Evolutionary conservation across 2,888 invertebrate genomes (phyloP).

Genomic region (Macropis europaea): DNA sequence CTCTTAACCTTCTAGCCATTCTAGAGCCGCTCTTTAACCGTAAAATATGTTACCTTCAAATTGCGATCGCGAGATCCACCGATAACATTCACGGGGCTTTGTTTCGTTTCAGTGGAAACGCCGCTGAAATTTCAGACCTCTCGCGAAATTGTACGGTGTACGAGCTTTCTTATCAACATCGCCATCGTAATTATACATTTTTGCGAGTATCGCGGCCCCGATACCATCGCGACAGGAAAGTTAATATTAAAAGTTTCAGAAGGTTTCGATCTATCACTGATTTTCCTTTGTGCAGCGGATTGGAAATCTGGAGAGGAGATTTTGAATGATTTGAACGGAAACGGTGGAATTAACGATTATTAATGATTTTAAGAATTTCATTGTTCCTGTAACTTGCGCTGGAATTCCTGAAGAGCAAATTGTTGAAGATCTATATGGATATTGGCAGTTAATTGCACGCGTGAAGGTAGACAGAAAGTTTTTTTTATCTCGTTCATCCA

Average conservation of each 20-base stretch:
- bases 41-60: constrained; percentile 5
- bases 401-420: too few species aligned
- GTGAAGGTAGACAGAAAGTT: too few species aligned
- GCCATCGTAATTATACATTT: background rate
- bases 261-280: background rate
- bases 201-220: background rate
- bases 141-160: background rate
- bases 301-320: too few species aligned
- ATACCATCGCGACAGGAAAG: background rate
- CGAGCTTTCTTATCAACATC: background rate
- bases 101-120: background rate
- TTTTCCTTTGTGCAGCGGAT: too few species aligned
- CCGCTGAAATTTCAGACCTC: background rate
- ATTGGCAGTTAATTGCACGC: too few species aligned
- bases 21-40: constrained; percentile 3
- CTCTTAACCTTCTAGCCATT: background rate
- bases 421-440: too few species aligned
- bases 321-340: too few species aligned
- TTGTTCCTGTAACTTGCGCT: too few species aligned
- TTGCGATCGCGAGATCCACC: constrained; percentile 1
- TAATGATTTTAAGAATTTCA: too few species aligned
- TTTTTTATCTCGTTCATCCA: too few species aligned
- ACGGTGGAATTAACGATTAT: too few species aligned
- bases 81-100: background rate
- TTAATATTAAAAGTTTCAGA: background rate